A percentile compares a stretch with the other conserved stretches of the same genome.
Evolutionary conservation across 2,113 vertebrate genomes (phyloP).

Genomic region (Chamaetylas fuelleborni): DNA sequence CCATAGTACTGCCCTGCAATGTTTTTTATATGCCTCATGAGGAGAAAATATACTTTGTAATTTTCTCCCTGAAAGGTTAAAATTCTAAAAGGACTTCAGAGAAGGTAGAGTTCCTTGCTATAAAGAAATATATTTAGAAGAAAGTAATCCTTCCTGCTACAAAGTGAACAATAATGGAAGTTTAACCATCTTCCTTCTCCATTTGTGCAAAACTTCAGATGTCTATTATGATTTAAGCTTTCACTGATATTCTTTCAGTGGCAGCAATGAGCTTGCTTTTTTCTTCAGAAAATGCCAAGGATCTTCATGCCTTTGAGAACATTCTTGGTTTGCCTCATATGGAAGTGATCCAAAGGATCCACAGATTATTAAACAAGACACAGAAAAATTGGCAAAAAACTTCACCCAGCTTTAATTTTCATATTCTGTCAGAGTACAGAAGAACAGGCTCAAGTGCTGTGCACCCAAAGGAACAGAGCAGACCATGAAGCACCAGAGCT

Average conservation of each 20-base stretch:
- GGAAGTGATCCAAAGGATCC: not conserved
- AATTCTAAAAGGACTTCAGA: not conserved
- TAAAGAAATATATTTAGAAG: not conserved
- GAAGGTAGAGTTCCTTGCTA: not conserved
- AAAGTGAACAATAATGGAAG: not conserved
- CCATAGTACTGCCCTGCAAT: not conserved
- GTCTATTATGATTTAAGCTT: not conserved
- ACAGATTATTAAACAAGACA: not conserved
- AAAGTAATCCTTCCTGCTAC: not conserved
- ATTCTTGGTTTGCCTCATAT: not conserved
- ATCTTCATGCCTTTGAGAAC: not conserved
- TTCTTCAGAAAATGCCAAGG: not conserved
- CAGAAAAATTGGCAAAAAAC: not conserved
- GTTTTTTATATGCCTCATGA: not conserved
- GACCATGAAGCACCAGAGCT: not conserved
- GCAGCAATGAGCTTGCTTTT: fast-evolving
- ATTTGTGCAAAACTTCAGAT: not conserved
- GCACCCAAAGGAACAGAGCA: not conserved
- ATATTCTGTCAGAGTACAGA: not conserved
- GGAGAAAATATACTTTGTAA: not conserved
- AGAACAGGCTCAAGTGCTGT: not conserved
- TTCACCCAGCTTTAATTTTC: not conserved
- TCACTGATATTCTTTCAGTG: not conserved
- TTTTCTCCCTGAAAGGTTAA: not conserved
- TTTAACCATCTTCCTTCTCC: not conserved